phyloP scores from a whole-genome alignment of 2,113 vertebrate species.

The Indri indri region DNA sequence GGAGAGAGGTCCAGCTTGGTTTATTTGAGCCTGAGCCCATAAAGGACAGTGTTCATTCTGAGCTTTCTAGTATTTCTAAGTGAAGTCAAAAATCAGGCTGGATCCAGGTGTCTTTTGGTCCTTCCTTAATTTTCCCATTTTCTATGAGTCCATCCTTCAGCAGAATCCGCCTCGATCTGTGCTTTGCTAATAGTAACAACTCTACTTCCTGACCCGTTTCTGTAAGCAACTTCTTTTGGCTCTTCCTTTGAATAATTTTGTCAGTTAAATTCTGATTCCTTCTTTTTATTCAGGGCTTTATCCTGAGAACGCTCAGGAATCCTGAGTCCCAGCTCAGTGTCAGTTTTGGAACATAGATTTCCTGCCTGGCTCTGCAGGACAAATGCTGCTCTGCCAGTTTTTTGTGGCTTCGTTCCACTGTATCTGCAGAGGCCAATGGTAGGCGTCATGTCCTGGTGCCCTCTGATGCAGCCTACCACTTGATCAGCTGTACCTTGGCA shows the following conservation, averaged over 20 bases:
- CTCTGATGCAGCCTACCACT: neutral
- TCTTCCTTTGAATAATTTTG: neutral
- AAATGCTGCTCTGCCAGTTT: neutral
- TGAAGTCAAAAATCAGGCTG: neutral
- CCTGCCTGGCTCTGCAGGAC: neutral
- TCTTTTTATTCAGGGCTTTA: conserved; percentile 5
- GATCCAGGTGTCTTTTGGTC: neutral
- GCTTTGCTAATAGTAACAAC: neutral
- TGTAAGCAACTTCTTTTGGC: neutral
- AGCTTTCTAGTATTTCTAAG: neutral
- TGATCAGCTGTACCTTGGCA: neutral
- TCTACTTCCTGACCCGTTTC: neutral
- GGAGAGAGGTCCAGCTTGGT: neutral
- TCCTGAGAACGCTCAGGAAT: neutral
- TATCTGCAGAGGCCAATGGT: neutral
- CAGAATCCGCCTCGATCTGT: neutral
- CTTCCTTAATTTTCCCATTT: neutral
- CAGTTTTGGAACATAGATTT: neutral
- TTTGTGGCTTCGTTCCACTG: neutral
- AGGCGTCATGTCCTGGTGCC: neutral
- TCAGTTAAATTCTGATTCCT: neutral
- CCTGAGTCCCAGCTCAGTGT: neutral
- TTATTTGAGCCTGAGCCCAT: neutral
- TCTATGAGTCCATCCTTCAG: neutral
- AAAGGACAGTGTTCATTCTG: neutral